A percentile compares a stretch with the other conserved stretches of the same genome.
phyloP scores from a whole-genome alignment of 2,888 invertebrate species.

The Neocrepidodera transversa region DNA sequence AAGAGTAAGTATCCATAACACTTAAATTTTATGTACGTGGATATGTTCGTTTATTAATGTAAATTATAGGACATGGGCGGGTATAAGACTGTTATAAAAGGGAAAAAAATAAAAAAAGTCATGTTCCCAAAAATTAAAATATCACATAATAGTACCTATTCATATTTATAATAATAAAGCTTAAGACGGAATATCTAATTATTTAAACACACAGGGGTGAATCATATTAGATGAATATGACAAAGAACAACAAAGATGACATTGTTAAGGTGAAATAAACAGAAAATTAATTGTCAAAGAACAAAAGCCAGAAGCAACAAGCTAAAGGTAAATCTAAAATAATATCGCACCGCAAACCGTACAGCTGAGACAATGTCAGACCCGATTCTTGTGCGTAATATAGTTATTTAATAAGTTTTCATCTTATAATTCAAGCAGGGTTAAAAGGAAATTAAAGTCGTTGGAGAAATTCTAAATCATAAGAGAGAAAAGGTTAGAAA shows the following conservation, averaged over 20 bases:
- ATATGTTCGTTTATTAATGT: slow-evolving; percentile 20
- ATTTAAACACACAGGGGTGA: too few relatives aligned
- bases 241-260: too few relatives aligned
- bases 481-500: slow-evolving; percentile 37
- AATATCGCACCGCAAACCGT: neutral
- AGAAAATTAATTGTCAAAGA: slow-evolving; percentile 14
- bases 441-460: slow-evolving; percentile 51
- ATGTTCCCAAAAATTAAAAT: too few relatives aligned
- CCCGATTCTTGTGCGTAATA: slow-evolving; percentile 39
- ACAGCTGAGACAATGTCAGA: slow-evolving; percentile 19
- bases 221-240: too few relatives aligned
- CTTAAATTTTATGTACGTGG: slow-evolving; percentile 25
- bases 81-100: too few relatives aligned
- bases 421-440: slow-evolving; percentile 42
- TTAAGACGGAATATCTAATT: too few relatives aligned
- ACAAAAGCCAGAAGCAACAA: slow-evolving; percentile 9
- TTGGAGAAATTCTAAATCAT: slow-evolving; percentile 50
- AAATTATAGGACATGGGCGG: slow-evolving; percentile 16
- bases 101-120: too few relatives aligned
- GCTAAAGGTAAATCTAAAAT: neutral
- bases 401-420: slow-evolving; percentile 44
- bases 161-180: too few relatives aligned
- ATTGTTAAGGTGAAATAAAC: slow-evolving; percentile 23
- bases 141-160: too few relatives aligned
- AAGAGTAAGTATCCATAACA: slow-evolving; percentile 26